phyloP scores from a whole-genome alignment of 2,888 invertebrate genomes.

The Ectropis crepuscularia region DNA sequence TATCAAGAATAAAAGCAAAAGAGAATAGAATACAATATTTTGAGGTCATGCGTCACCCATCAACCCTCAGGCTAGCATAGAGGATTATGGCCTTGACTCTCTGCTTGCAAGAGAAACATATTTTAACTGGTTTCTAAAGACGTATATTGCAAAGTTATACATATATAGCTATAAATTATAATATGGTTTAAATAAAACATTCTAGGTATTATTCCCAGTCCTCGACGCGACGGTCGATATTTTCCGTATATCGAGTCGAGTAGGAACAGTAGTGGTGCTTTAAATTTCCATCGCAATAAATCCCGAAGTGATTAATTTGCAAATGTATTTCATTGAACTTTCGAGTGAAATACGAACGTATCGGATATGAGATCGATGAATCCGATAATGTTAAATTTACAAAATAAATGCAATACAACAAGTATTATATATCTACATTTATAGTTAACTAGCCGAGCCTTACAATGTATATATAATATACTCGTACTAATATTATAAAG shows the following conservation, averaged over 20 bases:
- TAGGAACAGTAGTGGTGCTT: slow-evolving; percentile 27
- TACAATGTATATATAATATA: too few relatives aligned
- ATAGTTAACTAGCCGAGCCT: background rate
- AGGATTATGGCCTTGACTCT: too few relatives aligned
- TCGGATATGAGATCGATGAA: slow-evolving; percentile 2
- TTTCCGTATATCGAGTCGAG: slow-evolving; percentile 34
- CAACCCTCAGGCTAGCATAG: too few relatives aligned
- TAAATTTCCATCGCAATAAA: slow-evolving; percentile 38
- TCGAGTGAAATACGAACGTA: slow-evolving; percentile 17
- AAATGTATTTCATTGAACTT: slow-evolving; percentile 32
- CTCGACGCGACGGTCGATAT: slow-evolving; percentile 26
- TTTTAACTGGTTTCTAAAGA: too few relatives aligned
- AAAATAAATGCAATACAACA: background rate
- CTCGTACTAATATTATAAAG: too few relatives aligned
- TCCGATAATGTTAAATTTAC: slow-evolving; percentile 3
- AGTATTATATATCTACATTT: background rate
- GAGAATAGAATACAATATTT: too few relatives aligned
- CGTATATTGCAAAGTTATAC: too few relatives aligned
- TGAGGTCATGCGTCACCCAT: too few relatives aligned
- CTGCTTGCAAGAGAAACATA: too few relatives aligned
- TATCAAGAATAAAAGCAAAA: too few relatives aligned
- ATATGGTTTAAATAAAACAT: background rate
- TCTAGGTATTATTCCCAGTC: background rate
- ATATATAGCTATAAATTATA: too few relatives aligned
- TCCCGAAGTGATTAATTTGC: slow-evolving; percentile 30